Conservation (phyloP, 2,113 vertebrate genomes). For the Caloenas nicobarica region DNA sequence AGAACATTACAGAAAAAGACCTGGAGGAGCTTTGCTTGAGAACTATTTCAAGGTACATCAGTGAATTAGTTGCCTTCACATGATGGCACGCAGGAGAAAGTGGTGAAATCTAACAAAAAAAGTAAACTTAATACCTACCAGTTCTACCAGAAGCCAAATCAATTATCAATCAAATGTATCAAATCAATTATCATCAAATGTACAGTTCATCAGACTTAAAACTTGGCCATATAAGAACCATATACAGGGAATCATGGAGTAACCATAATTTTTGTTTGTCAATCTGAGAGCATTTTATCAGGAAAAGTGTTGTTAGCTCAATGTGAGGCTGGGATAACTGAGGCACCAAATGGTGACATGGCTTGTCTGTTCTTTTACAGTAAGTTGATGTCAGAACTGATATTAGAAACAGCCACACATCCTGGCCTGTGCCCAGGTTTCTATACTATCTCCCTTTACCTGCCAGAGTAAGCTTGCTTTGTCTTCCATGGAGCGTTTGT, state of each 20-base stretch:
- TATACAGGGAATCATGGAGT: background rate
- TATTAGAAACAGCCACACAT: background rate
- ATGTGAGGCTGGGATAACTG: background rate
- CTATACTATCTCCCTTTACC: background rate
- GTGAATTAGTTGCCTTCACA: background rate
- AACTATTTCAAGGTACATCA: background rate
- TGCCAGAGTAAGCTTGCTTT: background rate
- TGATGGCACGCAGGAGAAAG: background rate
- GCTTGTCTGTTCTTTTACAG: background rate
- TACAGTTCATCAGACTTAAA: background rate
- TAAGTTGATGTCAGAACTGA: background rate
- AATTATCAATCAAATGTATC: too few species aligned
- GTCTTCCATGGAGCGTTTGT: background rate
- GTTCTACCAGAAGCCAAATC: background rate
- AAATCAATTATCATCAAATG: too few species aligned
- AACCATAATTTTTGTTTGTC: background rate
- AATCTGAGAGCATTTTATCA: background rate
- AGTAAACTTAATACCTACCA: background rate
- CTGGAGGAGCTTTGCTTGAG: background rate
- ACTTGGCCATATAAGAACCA: background rate
- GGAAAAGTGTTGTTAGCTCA: background rate
- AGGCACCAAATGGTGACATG: background rate
- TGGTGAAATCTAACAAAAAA: background rate
- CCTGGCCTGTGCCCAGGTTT: background rate
- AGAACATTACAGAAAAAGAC: background rate